Conservation (phyloP, 2,113 vertebrate genomes). For the Tringa solitaria region DNA sequence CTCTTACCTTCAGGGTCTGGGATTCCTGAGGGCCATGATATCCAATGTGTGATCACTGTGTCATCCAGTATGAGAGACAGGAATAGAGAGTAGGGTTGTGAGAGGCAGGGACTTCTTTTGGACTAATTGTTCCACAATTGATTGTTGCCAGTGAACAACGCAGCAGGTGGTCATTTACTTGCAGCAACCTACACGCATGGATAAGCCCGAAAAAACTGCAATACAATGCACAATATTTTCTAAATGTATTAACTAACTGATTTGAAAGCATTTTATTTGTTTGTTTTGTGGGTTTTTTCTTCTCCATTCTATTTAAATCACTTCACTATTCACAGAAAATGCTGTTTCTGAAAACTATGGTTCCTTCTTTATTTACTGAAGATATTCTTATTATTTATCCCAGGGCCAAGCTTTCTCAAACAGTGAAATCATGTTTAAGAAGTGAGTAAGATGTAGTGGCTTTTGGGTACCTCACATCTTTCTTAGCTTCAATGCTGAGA, state of each 20-base stretch:
- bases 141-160: neutral
- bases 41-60: neutral
- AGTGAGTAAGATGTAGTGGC: neutral
- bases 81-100: neutral
- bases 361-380: neutral
- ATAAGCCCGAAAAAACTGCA: neutral
- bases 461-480: neutral
- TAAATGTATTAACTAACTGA: neutral
- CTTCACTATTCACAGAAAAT: neutral
- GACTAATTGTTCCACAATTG: neutral
- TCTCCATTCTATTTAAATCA: neutral
- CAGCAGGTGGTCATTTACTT: neutral
- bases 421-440: neutral
- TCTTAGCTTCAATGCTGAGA: neutral
- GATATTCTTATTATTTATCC: neutral
- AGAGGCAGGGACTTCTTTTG: neutral
- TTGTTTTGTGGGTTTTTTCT: neutral
- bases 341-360: neutral
- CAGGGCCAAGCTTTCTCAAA: neutral
- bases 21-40: neutral
- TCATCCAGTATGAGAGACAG: neutral
- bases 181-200: neutral
- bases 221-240: neutral
- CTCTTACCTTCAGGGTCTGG: neutral
- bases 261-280: neutral